phyloP scores from a whole-genome alignment of 2,797 vertebrate genomes.

The Xerus rutilus region DNA sequence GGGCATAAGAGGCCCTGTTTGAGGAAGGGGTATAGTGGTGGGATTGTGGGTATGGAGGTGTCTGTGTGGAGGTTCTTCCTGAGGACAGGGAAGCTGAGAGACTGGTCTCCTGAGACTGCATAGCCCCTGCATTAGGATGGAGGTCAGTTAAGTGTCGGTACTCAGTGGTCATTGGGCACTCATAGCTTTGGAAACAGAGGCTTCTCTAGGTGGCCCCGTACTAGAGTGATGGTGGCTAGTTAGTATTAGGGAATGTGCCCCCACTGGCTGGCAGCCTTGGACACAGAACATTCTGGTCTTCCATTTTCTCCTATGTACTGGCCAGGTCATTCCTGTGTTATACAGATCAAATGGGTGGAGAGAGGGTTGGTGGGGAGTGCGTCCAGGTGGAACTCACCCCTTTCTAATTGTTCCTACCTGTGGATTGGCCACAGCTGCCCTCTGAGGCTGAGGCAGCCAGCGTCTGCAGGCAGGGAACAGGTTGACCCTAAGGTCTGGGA shows the following conservation, averaged over 20 bases:
- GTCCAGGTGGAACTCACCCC: background rate
- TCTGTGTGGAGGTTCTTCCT: background rate
- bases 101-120: background rate
- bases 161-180: background rate
- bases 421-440: background rate
- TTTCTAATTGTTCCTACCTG: fast-evolving
- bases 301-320: background rate
- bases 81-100: background rate
- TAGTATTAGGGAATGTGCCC: background rate
- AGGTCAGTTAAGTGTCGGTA: background rate
- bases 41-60: background rate
- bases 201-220: background rate
- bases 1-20: too few relatives aligned
- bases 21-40: background rate
- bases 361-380: background rate
- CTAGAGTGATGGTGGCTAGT: background rate
- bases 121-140: background rate
- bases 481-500: background rate
- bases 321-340: too few relatives aligned
- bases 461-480: background rate
- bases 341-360: background rate
- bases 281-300: background rate
- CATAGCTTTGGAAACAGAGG: background rate
- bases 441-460: background rate
- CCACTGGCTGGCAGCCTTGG: background rate